Evolutionary conservation across 2,797 vertebrate genomes (phyloP).

Genomic region (Pygocentrus nattereri): DNA sequence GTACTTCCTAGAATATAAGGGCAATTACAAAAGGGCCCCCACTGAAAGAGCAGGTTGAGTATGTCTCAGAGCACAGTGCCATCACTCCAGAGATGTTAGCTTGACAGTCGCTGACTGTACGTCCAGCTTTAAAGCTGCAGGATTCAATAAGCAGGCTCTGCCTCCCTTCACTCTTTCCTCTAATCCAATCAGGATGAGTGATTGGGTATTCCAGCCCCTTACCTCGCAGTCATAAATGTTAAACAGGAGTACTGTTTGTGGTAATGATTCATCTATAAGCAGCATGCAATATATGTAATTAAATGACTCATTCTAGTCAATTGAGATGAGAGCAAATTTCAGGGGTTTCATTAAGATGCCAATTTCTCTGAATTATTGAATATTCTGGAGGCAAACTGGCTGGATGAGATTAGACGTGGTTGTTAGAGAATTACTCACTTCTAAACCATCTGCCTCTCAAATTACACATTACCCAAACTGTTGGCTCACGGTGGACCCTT

Average conservation of each 20-base stretch:
- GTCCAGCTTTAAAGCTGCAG: slow-evolving; percentile 6
- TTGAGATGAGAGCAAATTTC: slow-evolving; percentile 64
- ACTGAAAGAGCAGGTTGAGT: background rate
- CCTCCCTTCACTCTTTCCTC: slow-evolving; percentile 6
- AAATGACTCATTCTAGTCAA: slow-evolving; percentile 59
- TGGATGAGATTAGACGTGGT: slow-evolving; percentile 62
- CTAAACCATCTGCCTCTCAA: slow-evolving; percentile 62
- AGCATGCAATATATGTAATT: slow-evolving; percentile 58
- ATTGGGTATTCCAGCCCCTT: slow-evolving; percentile 51
- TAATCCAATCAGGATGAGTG: slow-evolving; percentile 35
- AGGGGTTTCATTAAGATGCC: slow-evolving; percentile 65
- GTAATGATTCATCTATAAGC: slow-evolving; percentile 64
- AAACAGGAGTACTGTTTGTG: slow-evolving; percentile 56
- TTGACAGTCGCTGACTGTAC: slow-evolving; percentile 15
- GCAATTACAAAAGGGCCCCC: background rate
- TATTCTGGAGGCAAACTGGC: slow-evolving; percentile 61
- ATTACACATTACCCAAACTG: slow-evolving; percentile 61
- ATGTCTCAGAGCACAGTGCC: background rate
- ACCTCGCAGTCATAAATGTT: slow-evolving; percentile 51
- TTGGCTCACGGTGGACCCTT: slow-evolving; percentile 60
- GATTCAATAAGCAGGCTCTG: slow-evolving; percentile 23
- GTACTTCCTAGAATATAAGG: background rate
- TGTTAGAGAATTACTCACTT: slow-evolving; percentile 62
- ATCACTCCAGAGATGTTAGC: background rate
- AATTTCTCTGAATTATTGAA: slow-evolving; percentile 63